Conservation (phyloP, 2,888 invertebrate species). For the Ctena decussata region DNA sequence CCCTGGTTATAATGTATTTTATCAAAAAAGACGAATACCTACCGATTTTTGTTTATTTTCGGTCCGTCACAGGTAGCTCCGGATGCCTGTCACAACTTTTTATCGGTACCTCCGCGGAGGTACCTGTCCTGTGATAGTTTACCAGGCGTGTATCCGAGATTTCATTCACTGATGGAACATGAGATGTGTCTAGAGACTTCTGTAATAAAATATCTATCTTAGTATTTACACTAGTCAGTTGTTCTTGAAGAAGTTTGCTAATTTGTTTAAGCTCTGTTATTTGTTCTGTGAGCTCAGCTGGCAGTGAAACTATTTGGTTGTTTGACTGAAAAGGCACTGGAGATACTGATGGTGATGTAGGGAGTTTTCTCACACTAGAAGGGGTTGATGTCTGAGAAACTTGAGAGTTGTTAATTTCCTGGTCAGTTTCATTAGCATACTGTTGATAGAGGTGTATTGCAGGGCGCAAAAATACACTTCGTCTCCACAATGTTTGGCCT, state of each 20-base stretch:
- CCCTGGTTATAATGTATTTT: no score
- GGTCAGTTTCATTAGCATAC: background rate
- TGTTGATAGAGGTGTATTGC: background rate
- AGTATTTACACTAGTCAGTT: background rate
- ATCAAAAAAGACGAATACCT: no score
- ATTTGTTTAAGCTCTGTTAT: background rate
- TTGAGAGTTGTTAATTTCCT: background rate
- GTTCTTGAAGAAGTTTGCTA: background rate
- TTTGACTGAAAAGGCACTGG: background rate
- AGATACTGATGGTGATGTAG: background rate
- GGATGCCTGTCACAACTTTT: no score
- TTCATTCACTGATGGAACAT: background rate
- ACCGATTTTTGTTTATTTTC: no score
- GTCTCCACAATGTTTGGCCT: background rate
- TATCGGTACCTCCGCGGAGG: no score
- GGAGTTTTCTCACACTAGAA: background rate
- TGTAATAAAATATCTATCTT: background rate
- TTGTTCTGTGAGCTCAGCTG: background rate
- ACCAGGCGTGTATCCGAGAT: no score
- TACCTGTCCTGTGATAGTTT: no score
- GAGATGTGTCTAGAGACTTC: background rate
- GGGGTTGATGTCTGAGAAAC: background rate
- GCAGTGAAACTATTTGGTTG: background rate
- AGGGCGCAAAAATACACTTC: background rate
- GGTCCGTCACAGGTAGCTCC: no score